phyloP scores from a whole-genome alignment of 2,113 vertebrate genomes.

The Daboia siamensis region DNA sequence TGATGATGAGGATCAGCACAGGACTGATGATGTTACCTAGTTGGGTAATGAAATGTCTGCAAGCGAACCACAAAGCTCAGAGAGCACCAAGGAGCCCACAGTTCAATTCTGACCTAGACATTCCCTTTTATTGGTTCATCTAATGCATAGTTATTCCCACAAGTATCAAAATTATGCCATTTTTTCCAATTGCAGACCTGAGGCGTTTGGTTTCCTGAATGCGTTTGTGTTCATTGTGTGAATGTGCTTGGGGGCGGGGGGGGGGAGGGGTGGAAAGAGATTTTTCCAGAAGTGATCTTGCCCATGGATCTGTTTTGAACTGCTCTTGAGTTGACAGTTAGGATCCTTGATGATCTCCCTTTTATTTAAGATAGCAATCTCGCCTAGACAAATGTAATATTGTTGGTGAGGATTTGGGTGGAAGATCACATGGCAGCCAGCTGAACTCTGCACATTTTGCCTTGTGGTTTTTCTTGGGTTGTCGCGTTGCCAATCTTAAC shows the following conservation, averaged over 20 bases:
- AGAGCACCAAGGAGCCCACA: too few species aligned
- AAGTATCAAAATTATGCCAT: constrained; percentile 30
- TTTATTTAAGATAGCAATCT: constrained; percentile 55
- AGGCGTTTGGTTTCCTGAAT: constrained; percentile 36
- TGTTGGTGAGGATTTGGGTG: constrained; percentile 50
- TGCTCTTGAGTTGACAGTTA: constrained; percentile 41
- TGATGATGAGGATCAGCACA: too few species aligned
- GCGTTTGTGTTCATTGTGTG: constrained; percentile 36
- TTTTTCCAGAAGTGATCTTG: constrained; percentile 44
- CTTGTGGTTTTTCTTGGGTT: constrained; percentile 47
- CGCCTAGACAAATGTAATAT: constrained; percentile 55
- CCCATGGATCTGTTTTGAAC: constrained; percentile 38
- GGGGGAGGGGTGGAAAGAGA: constrained; percentile 11
- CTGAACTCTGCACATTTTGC: constrained; percentile 29
- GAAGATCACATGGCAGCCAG: constrained; percentile 56
- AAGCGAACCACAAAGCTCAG: too few species aligned
- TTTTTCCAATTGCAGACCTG: background rate
- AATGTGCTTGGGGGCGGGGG: constrained; percentile 16
- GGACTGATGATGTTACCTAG: too few species aligned
- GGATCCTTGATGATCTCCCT: constrained; percentile 50
- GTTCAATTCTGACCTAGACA: background rate
- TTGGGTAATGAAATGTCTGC: too few species aligned
- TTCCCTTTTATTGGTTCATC: background rate
- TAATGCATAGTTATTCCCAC: constrained; percentile 46
- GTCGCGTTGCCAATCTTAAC: constrained; percentile 54